phyloP scores from a whole-genome alignment of 2,113 vertebrate genomes.

The Chrysemys picta region DNA sequence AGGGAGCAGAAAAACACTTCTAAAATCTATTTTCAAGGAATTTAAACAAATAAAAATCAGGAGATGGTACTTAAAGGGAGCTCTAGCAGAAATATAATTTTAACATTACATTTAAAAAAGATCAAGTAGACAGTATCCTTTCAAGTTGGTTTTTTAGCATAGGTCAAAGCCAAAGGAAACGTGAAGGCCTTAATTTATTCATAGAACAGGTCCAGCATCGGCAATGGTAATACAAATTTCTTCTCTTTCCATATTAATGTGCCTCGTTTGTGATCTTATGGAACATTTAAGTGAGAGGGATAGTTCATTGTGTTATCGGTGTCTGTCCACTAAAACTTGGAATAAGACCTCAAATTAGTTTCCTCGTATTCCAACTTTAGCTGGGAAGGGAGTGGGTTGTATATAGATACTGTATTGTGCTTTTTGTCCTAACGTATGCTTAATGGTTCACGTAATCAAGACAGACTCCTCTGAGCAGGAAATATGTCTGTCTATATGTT shows the following conservation, averaged over 20 bases:
- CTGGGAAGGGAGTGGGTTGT: neutral
- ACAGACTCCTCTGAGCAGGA: neutral
- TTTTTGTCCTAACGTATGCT: neutral
- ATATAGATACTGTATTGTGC: neutral
- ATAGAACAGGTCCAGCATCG: neutral
- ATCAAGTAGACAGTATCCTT: neutral
- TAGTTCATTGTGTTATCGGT: neutral
- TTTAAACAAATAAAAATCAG: neutral
- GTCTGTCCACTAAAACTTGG: neutral
- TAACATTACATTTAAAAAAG: neutral
- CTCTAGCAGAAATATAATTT: neutral
- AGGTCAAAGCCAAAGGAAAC: neutral
- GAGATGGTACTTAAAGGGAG: neutral
- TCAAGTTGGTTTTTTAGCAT: neutral
- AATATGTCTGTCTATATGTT: neutral
- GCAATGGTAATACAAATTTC: neutral
- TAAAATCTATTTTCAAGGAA: neutral
- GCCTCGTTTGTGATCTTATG: neutral
- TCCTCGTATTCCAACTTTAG: neutral
- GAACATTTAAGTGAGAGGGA: neutral
- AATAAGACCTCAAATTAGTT: neutral
- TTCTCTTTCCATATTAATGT: neutral
- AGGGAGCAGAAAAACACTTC: neutral
- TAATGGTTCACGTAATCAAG: neutral
- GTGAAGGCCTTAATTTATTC: neutral